These are phyloP conservation scores for Acleris holmiana DNA, from an alignment of 2,888 invertebrate species.

Conservation along the genomic window DNA sequence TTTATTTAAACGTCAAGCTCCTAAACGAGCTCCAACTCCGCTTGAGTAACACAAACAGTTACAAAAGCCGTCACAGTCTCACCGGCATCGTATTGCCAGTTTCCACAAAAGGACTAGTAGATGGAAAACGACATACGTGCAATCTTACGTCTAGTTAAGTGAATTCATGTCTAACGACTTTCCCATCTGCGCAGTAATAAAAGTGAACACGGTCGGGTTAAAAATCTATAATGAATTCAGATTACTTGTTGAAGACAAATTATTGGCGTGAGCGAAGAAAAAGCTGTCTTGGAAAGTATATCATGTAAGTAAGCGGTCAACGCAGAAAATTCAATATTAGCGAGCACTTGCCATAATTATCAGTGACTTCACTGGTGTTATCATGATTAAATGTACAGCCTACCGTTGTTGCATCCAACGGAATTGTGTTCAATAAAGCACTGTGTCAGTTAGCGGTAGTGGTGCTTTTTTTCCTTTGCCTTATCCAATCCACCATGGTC, in stretches of 20 bases:
- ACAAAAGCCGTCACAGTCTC: constrained; percentile 17
- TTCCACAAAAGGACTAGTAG: constrained; percentile 33
- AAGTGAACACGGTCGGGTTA: constrained; percentile 35
- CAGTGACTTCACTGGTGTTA: constrained; percentile 28
- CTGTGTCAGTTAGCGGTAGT: constrained; percentile 81
- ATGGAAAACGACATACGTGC: constrained; percentile 35
- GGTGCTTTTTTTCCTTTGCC: constrained; percentile 65
- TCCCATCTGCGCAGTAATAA: constrained; percentile 36
- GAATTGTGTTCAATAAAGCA: constrained; percentile 78
- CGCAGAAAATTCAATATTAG: constrained; percentile 12
- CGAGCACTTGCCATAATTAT: constrained; percentile 24
- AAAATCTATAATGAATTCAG: constrained; percentile 26
- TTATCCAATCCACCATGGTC: constrained; percentile 59
- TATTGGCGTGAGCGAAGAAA: constrained; percentile 29
- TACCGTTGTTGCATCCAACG: constrained; percentile 61
- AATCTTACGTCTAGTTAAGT: constrained; percentile 36
- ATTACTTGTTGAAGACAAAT: constrained; percentile 31
- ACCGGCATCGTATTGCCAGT: constrained; percentile 10
- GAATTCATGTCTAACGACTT: constrained; percentile 37
- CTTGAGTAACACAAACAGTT: constrained; percentile 27
- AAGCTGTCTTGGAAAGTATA: constrained; percentile 30
- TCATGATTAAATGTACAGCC: constrained; percentile 30
- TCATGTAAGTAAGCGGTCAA: constrained; percentile 20
- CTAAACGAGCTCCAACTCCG: constrained; percentile 4
- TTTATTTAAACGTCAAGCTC: constrained; percentile 21